Evolutionary conservation across 2,888 invertebrate genomes (phyloP).

Genomic region (Ommatoiulus sabulosus): DNA sequence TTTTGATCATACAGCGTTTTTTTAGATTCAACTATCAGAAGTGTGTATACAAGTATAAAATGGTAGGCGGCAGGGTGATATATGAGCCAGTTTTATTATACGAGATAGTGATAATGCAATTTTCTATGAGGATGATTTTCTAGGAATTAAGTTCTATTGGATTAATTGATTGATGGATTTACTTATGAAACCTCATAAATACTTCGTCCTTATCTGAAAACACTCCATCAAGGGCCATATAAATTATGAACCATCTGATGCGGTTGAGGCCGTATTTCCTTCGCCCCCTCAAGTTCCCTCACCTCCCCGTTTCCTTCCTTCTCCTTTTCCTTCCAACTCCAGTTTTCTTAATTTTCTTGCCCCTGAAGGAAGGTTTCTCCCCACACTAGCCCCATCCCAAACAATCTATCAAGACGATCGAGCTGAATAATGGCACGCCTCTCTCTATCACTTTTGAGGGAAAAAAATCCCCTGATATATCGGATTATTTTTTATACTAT

Average conservation of each 20-base stretch:
- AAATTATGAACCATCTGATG: conserved; percentile 39
- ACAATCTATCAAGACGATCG: conserved; percentile 38
- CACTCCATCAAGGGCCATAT: conserved; percentile 36
- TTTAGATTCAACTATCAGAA: no score
- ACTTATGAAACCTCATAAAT: conserved; percentile 43
- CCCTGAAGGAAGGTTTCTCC: conserved; percentile 24
- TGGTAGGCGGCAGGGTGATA: not conserved
- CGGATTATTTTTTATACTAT: conserved; percentile 37
- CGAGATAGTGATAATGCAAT: conserved; percentile 4
- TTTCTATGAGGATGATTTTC: conserved; percentile 35
- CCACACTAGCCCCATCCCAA: not conserved
- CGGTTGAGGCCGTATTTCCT: not conserved
- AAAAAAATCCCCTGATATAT: conserved; percentile 20
- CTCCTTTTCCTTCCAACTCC: not conserved
- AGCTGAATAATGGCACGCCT: conserved; percentile 43
- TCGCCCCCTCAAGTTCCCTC: not conserved
- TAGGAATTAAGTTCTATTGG: conserved; percentile 43
- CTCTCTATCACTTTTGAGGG: conserved; percentile 19
- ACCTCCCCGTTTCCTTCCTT: not conserved
- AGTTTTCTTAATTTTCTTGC: not conserved
- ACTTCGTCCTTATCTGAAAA: conserved; percentile 23
- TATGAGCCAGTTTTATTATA: conserved; percentile 11
- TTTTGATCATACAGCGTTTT: no score
- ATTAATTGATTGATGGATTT: conserved; percentile 43
- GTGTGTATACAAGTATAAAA: not conserved